Percentiles rank a stretch among this genome's conserved stretches.
These are phyloP conservation scores for Porites divaricata DNA, from an alignment of 92 coral and sea anemone genomes.

Conservation along the genomic window DNA sequence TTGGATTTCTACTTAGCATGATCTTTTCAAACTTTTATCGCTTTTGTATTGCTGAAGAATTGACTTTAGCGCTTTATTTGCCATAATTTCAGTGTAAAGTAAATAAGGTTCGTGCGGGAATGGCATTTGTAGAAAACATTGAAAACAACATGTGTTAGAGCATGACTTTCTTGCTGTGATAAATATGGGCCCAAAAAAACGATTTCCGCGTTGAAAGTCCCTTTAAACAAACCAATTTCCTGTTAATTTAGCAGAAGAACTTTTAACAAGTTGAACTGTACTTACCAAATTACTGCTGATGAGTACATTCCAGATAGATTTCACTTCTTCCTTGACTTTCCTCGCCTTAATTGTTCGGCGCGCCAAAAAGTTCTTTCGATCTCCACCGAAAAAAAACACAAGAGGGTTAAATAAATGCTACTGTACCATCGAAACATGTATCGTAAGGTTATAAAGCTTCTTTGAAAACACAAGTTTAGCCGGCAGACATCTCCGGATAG, in stretches of 20 bases:
- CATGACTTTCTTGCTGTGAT: not conserved
- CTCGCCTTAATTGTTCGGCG: not conserved
- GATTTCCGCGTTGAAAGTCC: conserved; percentile 1
- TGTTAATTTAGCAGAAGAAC: not conserved
- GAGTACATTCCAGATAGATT: not conserved
- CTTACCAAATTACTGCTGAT: conserved; percentile 11
- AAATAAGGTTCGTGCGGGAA: not conserved
- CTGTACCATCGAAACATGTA: not conserved
- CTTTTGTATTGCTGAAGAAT: not conserved
- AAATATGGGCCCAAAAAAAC: not conserved
- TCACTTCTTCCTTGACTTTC: not conserved
- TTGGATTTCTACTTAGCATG: not conserved
- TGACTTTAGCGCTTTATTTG: conserved; percentile 1
- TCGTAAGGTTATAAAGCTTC: not conserved
- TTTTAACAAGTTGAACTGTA: not conserved
- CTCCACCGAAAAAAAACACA: not conserved
- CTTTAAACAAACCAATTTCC: not conserved
- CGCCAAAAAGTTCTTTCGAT: not conserved
- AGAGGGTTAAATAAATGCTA: not conserved
- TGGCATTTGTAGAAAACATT: no score
- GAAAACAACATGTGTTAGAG: not conserved
- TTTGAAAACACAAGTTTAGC: not conserved
- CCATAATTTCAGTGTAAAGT: not conserved
- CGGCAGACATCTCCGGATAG: conserved; percentile 10
- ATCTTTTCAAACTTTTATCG: conserved; percentile 9